Evolutionary conservation across 1,140 invertebrate species (phyloP).

Genomic region (Euglossa dilemma): DNA sequence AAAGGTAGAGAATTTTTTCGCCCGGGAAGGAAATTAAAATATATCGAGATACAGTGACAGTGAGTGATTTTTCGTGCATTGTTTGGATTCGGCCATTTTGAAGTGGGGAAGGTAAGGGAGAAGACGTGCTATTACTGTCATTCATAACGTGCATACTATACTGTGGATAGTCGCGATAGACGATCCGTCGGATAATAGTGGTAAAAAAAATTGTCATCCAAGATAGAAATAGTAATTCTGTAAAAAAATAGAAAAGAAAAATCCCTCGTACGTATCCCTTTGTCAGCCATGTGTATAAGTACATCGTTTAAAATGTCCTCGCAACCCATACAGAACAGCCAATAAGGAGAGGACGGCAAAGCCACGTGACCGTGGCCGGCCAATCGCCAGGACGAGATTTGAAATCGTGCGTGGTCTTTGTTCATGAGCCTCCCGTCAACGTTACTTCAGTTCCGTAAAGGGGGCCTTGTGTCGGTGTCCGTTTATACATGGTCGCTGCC

Average conservation of each 20-base stretch:
- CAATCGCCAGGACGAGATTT: slow-evolving; percentile 77
- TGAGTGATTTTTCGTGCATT: slow-evolving; percentile 23
- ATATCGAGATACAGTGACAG: background rate
- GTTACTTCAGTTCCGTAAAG: slow-evolving; percentile 81
- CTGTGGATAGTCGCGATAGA: background rate
- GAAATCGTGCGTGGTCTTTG: slow-evolving; percentile 83
- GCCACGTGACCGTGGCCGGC: slow-evolving; percentile 75
- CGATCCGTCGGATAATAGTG: background rate
- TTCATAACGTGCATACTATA: background rate
- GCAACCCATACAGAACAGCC: slow-evolving; percentile 47
- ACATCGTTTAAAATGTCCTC: slow-evolving; percentile 69
- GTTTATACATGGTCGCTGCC: slow-evolving; percentile 76
- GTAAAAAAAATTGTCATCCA: background rate
- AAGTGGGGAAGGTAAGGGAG: slow-evolving; percentile 68
- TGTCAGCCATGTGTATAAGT: slow-evolving; percentile 66
- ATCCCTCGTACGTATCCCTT: slow-evolving; percentile 36
- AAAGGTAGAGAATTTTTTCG: slow-evolving; percentile 29
- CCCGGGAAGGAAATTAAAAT: slow-evolving; percentile 34
- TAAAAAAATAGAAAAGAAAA: background rate
- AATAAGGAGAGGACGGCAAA: slow-evolving; percentile 48
- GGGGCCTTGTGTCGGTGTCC: slow-evolving; percentile 81
- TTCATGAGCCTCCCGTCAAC: slow-evolving; percentile 78
- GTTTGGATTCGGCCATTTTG: slow-evolving; percentile 76
- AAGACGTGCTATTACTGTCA: slow-evolving; percentile 27
- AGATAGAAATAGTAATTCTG: background rate